A percentile compares a stretch with the other conserved stretches of the same genome.
Conservation (phyloP, 2,113 vertebrate species). For the Albula goreensis region DNA sequence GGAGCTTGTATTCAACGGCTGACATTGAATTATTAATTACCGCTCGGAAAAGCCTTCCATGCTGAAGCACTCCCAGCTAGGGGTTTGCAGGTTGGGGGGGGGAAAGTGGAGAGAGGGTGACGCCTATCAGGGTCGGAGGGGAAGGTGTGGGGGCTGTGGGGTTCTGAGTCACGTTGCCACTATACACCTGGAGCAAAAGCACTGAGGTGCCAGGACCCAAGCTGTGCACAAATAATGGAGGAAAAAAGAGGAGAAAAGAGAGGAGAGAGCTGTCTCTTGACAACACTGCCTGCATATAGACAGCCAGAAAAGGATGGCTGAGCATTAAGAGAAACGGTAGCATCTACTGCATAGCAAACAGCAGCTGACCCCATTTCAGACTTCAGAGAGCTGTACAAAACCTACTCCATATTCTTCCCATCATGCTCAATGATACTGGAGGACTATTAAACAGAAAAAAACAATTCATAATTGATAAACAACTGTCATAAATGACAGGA, state of each 20-base stretch:
- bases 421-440: neutral
- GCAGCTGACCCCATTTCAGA: conserved; percentile 24
- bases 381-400: neutral
- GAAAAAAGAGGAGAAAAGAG: neutral
- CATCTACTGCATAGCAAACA: conserved; percentile 2
- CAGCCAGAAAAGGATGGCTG: conserved; percentile 1
- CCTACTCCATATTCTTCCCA: neutral
- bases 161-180: neutral
- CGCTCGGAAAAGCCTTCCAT: conserved; percentile 38
- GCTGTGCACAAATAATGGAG: neutral
- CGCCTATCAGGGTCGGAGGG: neutral
- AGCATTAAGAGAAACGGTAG: neutral
- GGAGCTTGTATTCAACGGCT: conserved; percentile 51
- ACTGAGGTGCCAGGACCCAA: conserved; percentile 11
- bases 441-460: neutral
- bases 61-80: conserved; percentile 12
- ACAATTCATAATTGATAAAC: neutral
- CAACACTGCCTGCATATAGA: neutral
- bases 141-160: neutral
- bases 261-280: conserved; percentile 19
- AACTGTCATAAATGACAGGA: neutral
- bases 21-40: conserved; percentile 69
- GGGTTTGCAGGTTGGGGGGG: neutral
- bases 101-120: neutral
- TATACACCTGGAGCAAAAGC: neutral